A percentile compares a stretch with the other conserved stretches of the same genome.
Evolutionary conservation across 2,888 invertebrate species (phyloP).

Genomic region (Calliphora vomitoria): DNA sequence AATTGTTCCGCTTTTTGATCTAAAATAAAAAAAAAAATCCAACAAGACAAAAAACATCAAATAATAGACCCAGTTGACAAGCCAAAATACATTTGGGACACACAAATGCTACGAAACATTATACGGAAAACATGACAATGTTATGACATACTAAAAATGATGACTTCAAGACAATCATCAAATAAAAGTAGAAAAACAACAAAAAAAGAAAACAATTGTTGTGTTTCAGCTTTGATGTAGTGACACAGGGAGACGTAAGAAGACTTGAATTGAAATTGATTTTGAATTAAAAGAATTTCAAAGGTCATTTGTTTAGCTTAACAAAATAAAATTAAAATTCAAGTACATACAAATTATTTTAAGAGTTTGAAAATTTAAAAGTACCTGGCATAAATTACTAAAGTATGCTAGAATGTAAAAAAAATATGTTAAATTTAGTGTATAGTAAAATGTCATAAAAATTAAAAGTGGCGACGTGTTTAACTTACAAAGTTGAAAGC

Average conservation of each 20-base stretch:
- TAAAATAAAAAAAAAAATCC: background rate
- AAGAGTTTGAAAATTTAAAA: slow-evolving; percentile 20
- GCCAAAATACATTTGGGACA: slow-evolving; percentile 71
- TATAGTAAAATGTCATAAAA: slow-evolving; percentile 26
- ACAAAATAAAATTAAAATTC: slow-evolving; percentile 14
- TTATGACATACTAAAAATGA: slow-evolving; percentile 57
- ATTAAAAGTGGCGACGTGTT: slow-evolving; percentile 36
- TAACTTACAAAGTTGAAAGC: slow-evolving; percentile 19
- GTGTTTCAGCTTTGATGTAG: background rate
- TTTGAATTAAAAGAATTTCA: slow-evolving; percentile 34
- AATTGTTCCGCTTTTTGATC: slow-evolving; percentile 64
- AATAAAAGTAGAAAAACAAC: background rate
- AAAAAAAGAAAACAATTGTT: slow-evolving; percentile 36
- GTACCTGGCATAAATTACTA: slow-evolving; percentile 18
- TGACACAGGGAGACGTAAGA: background rate
- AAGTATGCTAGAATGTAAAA: slow-evolving; percentile 14
- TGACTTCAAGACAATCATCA: slow-evolving; percentile 52
- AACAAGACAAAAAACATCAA: slow-evolving; percentile 28
- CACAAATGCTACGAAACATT: slow-evolving; percentile 12
- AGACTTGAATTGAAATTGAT: slow-evolving; percentile 33
- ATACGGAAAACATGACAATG: slow-evolving; percentile 50
- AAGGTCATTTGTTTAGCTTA: slow-evolving; percentile 39
- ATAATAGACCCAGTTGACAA: slow-evolving; percentile 50
- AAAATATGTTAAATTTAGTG: background rate
- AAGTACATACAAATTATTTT: background rate